Base-by-base conservation (phyloP, 2,888 invertebrate species). In the Crossocerus cetratus region DNA sequence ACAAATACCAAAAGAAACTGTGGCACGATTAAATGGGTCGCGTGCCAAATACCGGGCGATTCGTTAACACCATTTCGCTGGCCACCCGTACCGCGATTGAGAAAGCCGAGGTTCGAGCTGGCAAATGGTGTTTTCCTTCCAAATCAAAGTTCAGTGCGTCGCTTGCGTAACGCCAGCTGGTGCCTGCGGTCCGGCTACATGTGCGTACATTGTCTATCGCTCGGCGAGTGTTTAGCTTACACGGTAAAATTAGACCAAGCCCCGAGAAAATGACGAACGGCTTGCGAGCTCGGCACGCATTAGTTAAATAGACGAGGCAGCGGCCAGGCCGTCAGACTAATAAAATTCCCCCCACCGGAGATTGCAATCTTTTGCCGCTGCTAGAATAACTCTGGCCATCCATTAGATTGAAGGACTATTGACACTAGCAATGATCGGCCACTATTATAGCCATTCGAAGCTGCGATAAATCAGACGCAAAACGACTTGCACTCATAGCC, bases 211-310 rank as follows among this genome's bases (percentile, higher is more conserved):
- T 83, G 71, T 79, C 64, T 57, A 72, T 73, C 61, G 61, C 32
- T 4, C 43, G 64, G 58, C 65, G 69, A 64, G 76, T 74, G 78
- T 78, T 80, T 74, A 64, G 55, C 60, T 80, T 72, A 66, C 59
- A 16, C 49, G 76, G 49, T 83, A 82, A 79, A 83, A 73, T 79
- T 82, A 81, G 71, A 56, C 67, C 70, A 63, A 70, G 76, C 70
- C 60, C 59, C 62, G 69, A n/a, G n/a, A 56, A 76, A 71, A 78
- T 81, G 82, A 82, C 72, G 78, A 65, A 81, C 74, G 72, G 66
- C n/a, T 62, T 60, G n/a, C n/a, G 64, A 56, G 56, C 54, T 43
- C 32, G 32, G n/a, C n/a, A n/a, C 58, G 18, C 68, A 68, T 74
- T 63, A 53, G 72, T 45, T 60, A 53, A 71, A 69, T 73, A 69